Conservation (phyloP, 2,888 invertebrate species). For the Torymus aiolomorphi region DNA sequence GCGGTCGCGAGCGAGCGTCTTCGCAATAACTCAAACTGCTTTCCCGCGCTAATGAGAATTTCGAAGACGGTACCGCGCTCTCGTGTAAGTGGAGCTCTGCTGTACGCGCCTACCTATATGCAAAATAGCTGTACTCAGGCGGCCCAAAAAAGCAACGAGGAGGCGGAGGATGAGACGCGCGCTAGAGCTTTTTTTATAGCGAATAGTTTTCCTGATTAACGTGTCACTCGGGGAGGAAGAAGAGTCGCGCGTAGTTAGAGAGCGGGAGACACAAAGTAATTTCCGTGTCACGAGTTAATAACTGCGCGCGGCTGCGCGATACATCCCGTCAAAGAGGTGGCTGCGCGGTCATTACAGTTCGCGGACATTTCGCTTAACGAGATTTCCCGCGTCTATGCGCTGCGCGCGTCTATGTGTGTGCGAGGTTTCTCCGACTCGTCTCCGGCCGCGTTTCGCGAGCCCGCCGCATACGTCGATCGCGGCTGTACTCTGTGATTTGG, state of each 20-base stretch:
- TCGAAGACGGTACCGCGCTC: not conserved
- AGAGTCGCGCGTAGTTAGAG: too few relatives aligned
- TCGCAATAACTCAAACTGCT: too few relatives aligned
- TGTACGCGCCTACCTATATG: too few relatives aligned
- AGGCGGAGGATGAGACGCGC: not conserved
- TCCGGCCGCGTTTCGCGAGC: not conserved
- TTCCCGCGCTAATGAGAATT: conserved; percentile 9
- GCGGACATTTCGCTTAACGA: conserved; percentile 37
- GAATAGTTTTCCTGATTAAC: conserved; percentile 41
- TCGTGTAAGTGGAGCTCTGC: not conserved
- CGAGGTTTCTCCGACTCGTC: conserved; percentile 17
- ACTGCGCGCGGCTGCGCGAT: conserved; percentile 12
- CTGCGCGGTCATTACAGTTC: conserved; percentile 24
- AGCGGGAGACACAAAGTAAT: conserved; percentile 35
- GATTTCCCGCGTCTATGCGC: conserved; percentile 7
- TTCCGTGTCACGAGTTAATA: conserved; percentile 47
- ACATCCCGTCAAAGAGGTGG: conserved; percentile 18
- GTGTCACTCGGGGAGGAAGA: conserved; percentile 25
- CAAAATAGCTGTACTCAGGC: too few relatives aligned
- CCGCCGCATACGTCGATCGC: too few relatives aligned
- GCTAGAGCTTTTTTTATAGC: not conserved
- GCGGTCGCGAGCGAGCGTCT: too few relatives aligned
- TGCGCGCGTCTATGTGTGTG: not conserved
- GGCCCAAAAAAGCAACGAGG: not conserved
- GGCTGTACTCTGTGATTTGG: too few relatives aligned